Evolutionary conservation across 2,797 vertebrate genomes (phyloP).

Genomic region (Poeciliopsis turneri): DNA sequence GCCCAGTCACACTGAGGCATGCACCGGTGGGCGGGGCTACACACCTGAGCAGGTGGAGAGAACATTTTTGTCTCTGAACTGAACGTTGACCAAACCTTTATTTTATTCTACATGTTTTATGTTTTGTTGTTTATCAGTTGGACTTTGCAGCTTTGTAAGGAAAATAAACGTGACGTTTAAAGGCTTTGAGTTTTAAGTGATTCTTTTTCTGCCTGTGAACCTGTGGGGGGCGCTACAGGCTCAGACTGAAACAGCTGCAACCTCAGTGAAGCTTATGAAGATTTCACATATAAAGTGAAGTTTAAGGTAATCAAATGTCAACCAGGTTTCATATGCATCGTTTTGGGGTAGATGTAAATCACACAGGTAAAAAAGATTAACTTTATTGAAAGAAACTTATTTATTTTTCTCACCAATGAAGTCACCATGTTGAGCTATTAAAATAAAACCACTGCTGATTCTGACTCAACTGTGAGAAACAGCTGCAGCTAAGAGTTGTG

Average conservation of each 20-base stretch:
- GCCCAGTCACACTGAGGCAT: background rate
- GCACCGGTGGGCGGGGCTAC: background rate
- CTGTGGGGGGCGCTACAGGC: background rate
- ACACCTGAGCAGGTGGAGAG: background rate
- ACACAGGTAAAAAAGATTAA: background rate
- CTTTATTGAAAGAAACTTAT: background rate
- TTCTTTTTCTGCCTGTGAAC: background rate
- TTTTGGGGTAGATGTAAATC: no score
- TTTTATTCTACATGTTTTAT: background rate
- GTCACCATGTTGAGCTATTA: background rate
- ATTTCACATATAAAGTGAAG: no score
- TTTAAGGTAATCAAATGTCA: no score
- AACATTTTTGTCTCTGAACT: background rate
- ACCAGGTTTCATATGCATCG: no score
- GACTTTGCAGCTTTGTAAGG: background rate
- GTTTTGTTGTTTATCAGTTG: background rate
- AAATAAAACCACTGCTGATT: background rate
- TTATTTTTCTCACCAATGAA: background rate
- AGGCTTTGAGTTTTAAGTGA: background rate
- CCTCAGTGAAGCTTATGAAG: background rate
- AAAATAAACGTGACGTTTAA: background rate
- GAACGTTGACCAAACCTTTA: background rate
- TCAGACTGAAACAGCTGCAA: background rate
- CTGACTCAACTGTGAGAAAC: background rate
- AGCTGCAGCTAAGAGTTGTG: background rate